phyloP scores from a whole-genome alignment of 2,888 invertebrate species.

The Anarsia innoxiella region DNA sequence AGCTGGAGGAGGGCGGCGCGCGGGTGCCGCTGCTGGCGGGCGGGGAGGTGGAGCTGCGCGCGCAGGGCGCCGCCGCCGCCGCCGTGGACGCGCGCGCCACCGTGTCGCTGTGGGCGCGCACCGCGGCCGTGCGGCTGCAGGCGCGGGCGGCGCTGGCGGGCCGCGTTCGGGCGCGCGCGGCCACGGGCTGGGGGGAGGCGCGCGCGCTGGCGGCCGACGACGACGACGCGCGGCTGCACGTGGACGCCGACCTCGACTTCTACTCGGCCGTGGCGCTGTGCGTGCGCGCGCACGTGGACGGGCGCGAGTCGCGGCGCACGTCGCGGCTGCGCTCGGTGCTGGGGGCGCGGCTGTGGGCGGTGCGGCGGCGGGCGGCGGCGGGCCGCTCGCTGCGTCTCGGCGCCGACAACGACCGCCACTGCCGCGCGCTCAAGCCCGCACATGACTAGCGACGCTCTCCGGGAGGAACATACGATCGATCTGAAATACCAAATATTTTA shows the following conservation, averaged over 20 bases:
- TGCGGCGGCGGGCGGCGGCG: neutral
- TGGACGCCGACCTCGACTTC: constrained; percentile 7
- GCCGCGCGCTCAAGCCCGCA: neutral
- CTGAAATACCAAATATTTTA: too few species aligned
- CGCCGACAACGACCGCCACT: neutral
- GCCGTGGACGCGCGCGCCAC: neutral
- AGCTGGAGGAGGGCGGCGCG: constrained; percentile 26
- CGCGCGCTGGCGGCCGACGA: constrained; percentile 26
- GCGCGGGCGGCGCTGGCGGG: constrained; percentile 32
- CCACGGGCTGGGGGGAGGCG: constrained; percentile 26
- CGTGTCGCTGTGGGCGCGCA: constrained; percentile 23
- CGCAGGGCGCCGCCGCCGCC: constrained; percentile 1
- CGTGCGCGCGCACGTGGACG: neutral
- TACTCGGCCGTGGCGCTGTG: neutral
- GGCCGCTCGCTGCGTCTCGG: neutral
- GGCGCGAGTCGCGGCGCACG: neutral
- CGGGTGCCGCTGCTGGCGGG: constrained; percentile 12
- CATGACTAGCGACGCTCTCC: neutral
- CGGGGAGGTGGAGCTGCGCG: constrained; percentile 21
- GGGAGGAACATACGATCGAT: too few species aligned
- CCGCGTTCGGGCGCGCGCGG: neutral
- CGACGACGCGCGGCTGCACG: constrained; percentile 21
- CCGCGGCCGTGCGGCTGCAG: constrained; percentile 28
- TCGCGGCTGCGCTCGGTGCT: neutral
- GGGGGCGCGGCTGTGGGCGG: neutral